Evolutionary conservation across 2,888 invertebrate species (phyloP).

Genomic region (Physocephala rufipes): DNA sequence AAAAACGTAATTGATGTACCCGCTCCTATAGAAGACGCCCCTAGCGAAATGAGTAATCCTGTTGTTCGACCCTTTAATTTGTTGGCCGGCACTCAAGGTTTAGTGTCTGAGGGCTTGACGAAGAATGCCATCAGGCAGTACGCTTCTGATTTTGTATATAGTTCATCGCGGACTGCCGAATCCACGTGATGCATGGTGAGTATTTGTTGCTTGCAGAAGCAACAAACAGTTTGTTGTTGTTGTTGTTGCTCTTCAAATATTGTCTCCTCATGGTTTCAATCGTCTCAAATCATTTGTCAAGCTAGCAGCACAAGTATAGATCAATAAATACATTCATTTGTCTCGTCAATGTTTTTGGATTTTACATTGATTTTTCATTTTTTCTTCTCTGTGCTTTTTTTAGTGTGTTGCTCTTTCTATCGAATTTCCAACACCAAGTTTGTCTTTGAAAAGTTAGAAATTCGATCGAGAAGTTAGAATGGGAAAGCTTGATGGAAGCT

Average conservation of each 20-base stretch:
- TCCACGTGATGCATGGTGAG: constrained; percentile 93
- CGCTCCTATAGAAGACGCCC: constrained; percentile 69
- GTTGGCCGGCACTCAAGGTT: constrained; percentile 82
- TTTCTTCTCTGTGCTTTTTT: neutral
- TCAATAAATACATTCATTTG: constrained; percentile 24
- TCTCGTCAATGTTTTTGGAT: neutral
- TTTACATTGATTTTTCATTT: neutral
- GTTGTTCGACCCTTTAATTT: constrained; percentile 88
- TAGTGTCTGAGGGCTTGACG: constrained; percentile 94
- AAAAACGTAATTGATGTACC: constrained; percentile 75
- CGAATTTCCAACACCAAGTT: constrained; percentile 82
- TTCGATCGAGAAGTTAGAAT: too few relatives aligned
- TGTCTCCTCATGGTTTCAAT: constrained; percentile 20
- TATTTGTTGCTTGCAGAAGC: constrained; percentile 43
- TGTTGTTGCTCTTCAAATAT: neutral
- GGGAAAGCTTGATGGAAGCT: too few relatives aligned
- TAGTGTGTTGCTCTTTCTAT: constrained; percentile 36
- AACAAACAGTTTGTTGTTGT: neutral
- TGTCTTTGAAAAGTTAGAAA: constrained; percentile 73
- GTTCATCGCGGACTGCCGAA: constrained; percentile 92
- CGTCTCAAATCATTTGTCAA: constrained; percentile 28
- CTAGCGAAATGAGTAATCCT: constrained; percentile 91
- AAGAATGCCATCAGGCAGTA: constrained; percentile 99
- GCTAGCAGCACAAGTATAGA: constrained; percentile 30
- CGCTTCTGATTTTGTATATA: constrained; percentile 95